Percentiles rank a stretch among this genome's conserved stretches.
Conservation (phyloP, 2,113 vertebrate species). For the Clupea harengus region DNA sequence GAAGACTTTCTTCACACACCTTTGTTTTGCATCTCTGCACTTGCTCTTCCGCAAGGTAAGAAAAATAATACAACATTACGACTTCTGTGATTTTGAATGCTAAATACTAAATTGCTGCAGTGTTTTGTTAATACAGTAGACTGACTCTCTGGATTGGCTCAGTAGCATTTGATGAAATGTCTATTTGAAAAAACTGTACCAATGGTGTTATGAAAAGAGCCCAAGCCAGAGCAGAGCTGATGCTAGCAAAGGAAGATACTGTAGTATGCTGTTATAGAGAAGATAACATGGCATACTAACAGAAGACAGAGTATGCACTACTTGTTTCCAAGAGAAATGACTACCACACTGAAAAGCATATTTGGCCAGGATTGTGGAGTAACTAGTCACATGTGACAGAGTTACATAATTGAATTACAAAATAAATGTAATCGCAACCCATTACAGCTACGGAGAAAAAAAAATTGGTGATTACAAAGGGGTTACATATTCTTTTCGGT, state of each 20-base stretch:
- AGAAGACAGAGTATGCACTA: neutral
- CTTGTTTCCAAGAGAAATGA: neutral
- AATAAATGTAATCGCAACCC: no score
- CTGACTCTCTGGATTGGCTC: neutral
- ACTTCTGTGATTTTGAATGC: neutral
- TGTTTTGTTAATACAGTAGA: neutral
- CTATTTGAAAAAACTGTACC: neutral
- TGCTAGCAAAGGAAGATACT: neutral
- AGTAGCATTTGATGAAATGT: neutral
- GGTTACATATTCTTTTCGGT: no score
- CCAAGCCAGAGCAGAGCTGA: neutral
- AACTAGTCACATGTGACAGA: neutral
- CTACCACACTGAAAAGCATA: no score
- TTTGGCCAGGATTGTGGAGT: neutral
- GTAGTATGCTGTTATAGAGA: neutral
- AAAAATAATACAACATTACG: neutral
- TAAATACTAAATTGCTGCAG: neutral
- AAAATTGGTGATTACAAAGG: no score
- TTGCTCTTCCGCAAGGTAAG: conserved; percentile 47
- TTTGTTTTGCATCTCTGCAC: conserved; percentile 44
- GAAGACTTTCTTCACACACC: conserved; percentile 7
- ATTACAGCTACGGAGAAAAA: no score
- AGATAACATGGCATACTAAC: neutral
- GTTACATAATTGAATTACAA: no score
- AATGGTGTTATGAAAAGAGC: neutral